Evolutionary conservation across 2,113 vertebrate genomes (phyloP).

Genomic region (Brachyhypopomus gauderio): DNA sequence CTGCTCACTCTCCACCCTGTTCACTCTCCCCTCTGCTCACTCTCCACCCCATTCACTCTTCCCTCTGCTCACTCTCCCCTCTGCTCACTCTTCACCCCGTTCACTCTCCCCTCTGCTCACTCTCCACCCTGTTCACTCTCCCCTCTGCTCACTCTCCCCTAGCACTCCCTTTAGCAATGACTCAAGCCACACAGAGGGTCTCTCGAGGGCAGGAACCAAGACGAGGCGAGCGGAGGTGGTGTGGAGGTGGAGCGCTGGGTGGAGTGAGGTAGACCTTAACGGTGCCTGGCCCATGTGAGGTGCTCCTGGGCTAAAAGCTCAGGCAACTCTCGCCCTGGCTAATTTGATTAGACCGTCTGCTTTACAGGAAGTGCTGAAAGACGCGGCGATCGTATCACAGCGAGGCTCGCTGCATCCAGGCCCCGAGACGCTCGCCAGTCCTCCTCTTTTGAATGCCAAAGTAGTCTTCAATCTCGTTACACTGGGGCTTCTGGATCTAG

Average conservation of each 20-base stretch:
- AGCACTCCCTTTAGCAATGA: conserved; percentile 72
- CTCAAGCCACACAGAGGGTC: conserved; percentile 70
- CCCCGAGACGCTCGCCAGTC: conserved; percentile 74
- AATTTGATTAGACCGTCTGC: conserved; percentile 78
- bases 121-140: too few species aligned
- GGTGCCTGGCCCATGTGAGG: conserved; percentile 61
- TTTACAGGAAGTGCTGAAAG: conserved; percentile 81
- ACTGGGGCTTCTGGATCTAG: conserved; percentile 57
- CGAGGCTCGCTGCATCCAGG: conserved; percentile 62
- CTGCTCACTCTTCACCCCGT: conserved; percentile 52
- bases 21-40: conserved; percentile 32
- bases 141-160: conserved; percentile 22
- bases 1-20: too few species aligned
- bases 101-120: conserved; percentile 34
- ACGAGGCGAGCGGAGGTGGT: neutral
- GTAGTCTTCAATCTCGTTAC: conserved; percentile 75
- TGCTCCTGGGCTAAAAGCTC: conserved; percentile 69
- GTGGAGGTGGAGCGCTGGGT: conserved; percentile 49
- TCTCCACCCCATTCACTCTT: conserved; percentile 31
- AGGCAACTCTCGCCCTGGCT: conserved; percentile 62
- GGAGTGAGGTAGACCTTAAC: conserved; percentile 63
- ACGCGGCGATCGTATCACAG: conserved; percentile 74
- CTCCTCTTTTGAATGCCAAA: conserved; percentile 71
- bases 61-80: conserved; percentile 42
- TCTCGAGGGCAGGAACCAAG: conserved; percentile 67